Evolutionary conservation across 2,888 invertebrate species (phyloP).

Genomic region (Apotomis betuletana): DNA sequence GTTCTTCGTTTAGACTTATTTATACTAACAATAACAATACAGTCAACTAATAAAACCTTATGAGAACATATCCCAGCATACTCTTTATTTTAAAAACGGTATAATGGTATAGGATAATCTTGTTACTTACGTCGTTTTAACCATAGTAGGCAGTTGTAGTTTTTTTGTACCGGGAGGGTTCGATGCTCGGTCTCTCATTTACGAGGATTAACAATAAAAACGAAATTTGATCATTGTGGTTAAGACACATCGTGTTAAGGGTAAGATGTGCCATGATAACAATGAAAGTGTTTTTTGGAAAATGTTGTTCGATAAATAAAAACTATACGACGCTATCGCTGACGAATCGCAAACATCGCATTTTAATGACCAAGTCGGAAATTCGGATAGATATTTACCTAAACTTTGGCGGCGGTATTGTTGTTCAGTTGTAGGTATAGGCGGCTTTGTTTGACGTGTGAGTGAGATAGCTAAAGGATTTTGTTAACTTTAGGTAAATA

Average conservation of each 20-base stretch:
- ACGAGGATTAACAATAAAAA: slow-evolving; percentile 81
- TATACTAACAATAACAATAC: slow-evolving; percentile 28
- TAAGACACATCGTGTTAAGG: slow-evolving; percentile 67
- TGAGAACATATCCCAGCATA: neutral
- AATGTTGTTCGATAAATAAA: too few relatives aligned
- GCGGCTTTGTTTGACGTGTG: too few relatives aligned
- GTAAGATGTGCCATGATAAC: slow-evolving; percentile 43
- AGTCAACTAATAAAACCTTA: slow-evolving; percentile 17
- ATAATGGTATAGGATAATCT: neutral
- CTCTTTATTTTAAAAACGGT: neutral
- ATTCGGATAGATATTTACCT: too few relatives aligned
- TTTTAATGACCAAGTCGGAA: too few relatives aligned
- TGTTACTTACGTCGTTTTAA: neutral
- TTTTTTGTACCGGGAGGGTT: slow-evolving; percentile 68
- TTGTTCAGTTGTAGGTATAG: too few relatives aligned
- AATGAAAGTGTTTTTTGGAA: too few relatives aligned
- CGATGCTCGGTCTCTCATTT: slow-evolving; percentile 73
- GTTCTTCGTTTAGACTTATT: slow-evolving; percentile 24
- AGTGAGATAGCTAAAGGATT: too few relatives aligned
- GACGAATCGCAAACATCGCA: too few relatives aligned
- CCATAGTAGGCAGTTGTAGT: slow-evolving; percentile 42
- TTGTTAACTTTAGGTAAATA: too few relatives aligned
- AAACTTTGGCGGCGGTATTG: too few relatives aligned
- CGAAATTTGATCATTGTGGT: slow-evolving; percentile 83
- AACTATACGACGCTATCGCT: too few relatives aligned